phyloP scores from a whole-genome alignment of 2,113 vertebrate genomes.

The Bubo scandiacus region DNA sequence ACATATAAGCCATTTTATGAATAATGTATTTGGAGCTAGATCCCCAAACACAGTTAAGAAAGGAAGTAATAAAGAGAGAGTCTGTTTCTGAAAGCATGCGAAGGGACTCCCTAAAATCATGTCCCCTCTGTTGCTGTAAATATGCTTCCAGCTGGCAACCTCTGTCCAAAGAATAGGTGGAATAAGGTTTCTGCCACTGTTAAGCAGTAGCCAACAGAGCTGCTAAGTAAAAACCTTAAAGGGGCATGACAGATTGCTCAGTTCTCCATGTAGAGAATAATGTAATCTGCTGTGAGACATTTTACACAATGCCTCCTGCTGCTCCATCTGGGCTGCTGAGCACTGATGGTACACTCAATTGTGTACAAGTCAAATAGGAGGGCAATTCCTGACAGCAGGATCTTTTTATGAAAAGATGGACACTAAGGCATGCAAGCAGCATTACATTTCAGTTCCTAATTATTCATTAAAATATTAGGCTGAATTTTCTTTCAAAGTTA shows the following conservation, averaged over 20 bases:
- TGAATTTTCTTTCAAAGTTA: neutral
- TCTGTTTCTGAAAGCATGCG: neutral
- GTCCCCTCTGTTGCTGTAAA: neutral
- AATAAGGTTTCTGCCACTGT: neutral
- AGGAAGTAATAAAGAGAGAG: neutral
- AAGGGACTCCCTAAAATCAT: neutral
- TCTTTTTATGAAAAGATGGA: neutral
- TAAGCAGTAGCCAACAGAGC: neutral
- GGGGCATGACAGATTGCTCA: conserved; percentile 10
- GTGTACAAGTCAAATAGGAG: neutral
- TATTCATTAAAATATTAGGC: neutral
- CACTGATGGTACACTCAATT: neutral
- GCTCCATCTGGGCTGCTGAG: conserved; percentile 7
- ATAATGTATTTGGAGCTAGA: conserved; percentile 41
- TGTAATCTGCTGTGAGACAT: neutral
- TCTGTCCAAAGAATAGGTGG: neutral
- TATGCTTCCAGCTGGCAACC: neutral
- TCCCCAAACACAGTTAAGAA: conserved; percentile 34
- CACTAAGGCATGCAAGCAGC: neutral
- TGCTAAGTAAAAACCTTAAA: conserved; percentile 31
- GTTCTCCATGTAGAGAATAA: neutral
- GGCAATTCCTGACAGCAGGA: neutral
- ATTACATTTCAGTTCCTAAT: neutral
- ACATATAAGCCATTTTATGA: conserved; percentile 46
- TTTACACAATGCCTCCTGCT: neutral